Percentiles rank a stretch among this genome's conserved stretches.
Conservation (phyloP, 2,113 vertebrate species). For the Microcebus murinus region DNA sequence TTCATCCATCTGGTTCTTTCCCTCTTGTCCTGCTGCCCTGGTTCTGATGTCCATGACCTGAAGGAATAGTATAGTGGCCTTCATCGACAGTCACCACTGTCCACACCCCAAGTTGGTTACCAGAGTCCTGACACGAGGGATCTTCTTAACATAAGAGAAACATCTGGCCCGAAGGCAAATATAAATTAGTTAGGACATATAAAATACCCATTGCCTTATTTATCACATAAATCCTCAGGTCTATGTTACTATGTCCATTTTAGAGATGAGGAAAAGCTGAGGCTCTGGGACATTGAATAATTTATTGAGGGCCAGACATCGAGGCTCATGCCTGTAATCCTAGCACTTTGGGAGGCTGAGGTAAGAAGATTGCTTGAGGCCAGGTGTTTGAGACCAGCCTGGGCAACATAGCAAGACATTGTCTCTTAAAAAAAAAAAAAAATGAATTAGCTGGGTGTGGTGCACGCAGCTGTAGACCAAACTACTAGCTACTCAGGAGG, state of each 20-base stretch:
- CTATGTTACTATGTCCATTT: not conserved
- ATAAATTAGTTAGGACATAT: not conserved
- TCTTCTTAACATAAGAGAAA: not conserved
- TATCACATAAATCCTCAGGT: not conserved
- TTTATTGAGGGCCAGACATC: not conserved
- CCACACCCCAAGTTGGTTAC: not conserved
- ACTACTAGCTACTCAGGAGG: not conserved
- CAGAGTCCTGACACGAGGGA: not conserved
- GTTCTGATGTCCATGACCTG: not conserved
- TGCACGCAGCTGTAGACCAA: not conserved
- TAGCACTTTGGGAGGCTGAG: not conserved
- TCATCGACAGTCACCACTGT: not conserved
- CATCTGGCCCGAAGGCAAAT: not conserved
- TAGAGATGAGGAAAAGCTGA: conserved; percentile 2
- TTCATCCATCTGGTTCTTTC: not conserved
- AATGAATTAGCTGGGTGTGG: not conserved
- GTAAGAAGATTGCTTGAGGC: not conserved
- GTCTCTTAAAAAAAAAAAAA: not conserved
- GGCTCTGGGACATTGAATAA: not conserved
- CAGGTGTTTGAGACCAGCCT: not conserved
- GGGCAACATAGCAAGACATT: not conserved
- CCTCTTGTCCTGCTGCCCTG: not conserved
- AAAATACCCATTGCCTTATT: not conserved
- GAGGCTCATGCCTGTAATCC: not conserved
- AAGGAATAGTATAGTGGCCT: not conserved